Conservation (phyloP, 2,113 vertebrate species). For the Platichthys stellatus region DNA sequence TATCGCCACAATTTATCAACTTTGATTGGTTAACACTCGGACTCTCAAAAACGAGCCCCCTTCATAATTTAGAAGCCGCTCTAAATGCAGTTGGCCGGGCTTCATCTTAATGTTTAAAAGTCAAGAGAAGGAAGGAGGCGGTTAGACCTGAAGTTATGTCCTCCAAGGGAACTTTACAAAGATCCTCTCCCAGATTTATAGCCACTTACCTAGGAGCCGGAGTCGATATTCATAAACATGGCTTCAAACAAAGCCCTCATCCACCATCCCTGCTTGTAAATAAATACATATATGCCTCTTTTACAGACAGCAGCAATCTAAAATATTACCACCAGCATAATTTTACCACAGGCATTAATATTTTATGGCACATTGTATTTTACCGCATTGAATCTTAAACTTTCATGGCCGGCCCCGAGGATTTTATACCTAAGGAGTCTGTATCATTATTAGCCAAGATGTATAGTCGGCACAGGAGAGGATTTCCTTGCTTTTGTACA, state of each 20-base stretch:
- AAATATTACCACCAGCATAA: slow-evolving; percentile 85
- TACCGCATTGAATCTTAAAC: slow-evolving; percentile 81
- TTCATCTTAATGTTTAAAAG: slow-evolving; percentile 81
- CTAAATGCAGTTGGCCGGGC: slow-evolving; percentile 66
- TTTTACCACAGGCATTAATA: slow-evolving; percentile 85
- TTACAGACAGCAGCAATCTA: slow-evolving; percentile 85
- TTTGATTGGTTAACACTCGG: slow-evolving; percentile 69
- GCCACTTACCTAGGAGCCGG: slow-evolving; percentile 82
- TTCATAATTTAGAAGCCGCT: slow-evolving; percentile 74
- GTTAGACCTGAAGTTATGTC: slow-evolving; percentile 81
- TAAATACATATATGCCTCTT: slow-evolving; percentile 84
- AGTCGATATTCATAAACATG: slow-evolving; percentile 85
- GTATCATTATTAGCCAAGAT: slow-evolving; percentile 70
- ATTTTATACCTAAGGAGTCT: slow-evolving; percentile 72
- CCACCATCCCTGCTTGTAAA: slow-evolving; percentile 81
- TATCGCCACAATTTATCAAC: slow-evolving; percentile 65
- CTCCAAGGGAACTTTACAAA: slow-evolving; percentile 80
- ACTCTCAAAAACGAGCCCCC: slow-evolving; percentile 55
- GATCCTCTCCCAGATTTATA: slow-evolving; percentile 81
- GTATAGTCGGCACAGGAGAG: slow-evolving; percentile 43
- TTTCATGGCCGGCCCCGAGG: slow-evolving; percentile 77
- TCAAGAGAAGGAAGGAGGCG: slow-evolving; percentile 77
- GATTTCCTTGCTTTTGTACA: slow-evolving; percentile 11
- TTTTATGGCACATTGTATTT: slow-evolving; percentile 85
- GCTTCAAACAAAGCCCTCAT: slow-evolving; percentile 82